Base-by-base conservation (phyloP, 2,113 vertebrate species). In the Triplophysa tibetana region DNA sequence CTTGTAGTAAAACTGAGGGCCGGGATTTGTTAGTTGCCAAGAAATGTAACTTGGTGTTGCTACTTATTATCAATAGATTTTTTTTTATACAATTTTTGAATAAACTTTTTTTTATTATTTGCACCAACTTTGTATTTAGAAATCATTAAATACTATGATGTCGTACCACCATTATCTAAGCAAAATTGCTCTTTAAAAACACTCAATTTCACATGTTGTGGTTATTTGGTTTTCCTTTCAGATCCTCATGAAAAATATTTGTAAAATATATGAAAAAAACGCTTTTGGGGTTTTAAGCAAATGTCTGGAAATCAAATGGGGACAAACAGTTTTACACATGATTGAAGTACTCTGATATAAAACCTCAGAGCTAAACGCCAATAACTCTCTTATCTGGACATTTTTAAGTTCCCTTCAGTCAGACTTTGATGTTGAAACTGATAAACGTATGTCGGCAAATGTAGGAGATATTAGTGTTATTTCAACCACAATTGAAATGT, bases 371-470 rank as follows among this genome's bases (percentile, higher is more conserved):
- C 21, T 21, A 75, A 63, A 29, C 23, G 64, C 74, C 13, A 24
- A 65, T 75, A 38, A 38, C 54, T 23, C 62, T 54, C 50, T 81
- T 75, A 75, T 75, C 64, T 75, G 14, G 38, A 75, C 43, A 6
- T 65, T 50, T 79, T 79, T 63, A 72, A 80, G 60, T 56, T 48
- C 48, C 45, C 68, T 63, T 80, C 54, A 81, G 72, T 75, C 63
- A 81, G 52, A 67, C 79, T 81, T 81, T 75, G 72, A 81, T 75
- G 43, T 61, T 26, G 45, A 81, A 58, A 14, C 14, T 74, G 61
- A 79, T 73, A 69, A 54, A 79, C 68, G 17, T 24, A 74, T 64
- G 38, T 45, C 58, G 38, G 58, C 64, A 60, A 38, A 60, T 48
- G 69, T 24, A 33, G 45, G 24, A 41, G 56, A 81, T 70, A 69